Conservation (phyloP, 2,797 vertebrate genomes). For the Enteromius treurensis region DNA sequence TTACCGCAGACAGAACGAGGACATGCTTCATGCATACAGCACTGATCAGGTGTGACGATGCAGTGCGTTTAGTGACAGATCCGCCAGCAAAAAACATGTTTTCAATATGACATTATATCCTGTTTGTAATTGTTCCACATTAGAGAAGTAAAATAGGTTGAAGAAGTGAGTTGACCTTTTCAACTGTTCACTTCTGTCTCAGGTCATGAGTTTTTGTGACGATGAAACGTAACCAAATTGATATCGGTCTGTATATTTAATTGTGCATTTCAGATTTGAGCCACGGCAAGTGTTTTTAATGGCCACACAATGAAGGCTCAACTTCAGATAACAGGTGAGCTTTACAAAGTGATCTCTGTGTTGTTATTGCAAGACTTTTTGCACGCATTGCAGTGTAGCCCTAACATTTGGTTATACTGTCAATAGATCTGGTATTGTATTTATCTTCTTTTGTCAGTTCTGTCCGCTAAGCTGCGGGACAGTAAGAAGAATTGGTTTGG, state of each 20-base stretch:
- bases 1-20: not conserved
- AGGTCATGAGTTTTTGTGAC: not conserved
- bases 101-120: not conserved
- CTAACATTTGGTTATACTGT: not conserved
- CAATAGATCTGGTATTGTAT: not conserved
- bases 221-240: not conserved
- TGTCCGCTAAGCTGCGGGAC: constrained; percentile 97
- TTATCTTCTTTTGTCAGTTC: constrained; percentile 75
- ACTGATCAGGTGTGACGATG: not conserved
- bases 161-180: not conserved
- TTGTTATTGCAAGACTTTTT: not conserved
- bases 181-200: not conserved
- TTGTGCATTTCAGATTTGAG: constrained; percentile 67
- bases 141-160: not conserved
- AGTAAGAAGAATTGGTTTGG: constrained; percentile 99
- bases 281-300: constrained; percentile 79
- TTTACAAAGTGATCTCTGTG: not conserved
- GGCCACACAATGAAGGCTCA: constrained; percentile 96
- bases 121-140: not conserved
- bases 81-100: not conserved
- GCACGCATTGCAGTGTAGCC: no score
- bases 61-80: not conserved
- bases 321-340: constrained; percentile 92
- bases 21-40: not conserved
- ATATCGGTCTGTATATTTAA: not conserved